Percentiles rank a stretch among this genome's conserved stretches.
These are phyloP conservation scores for Furnarius figulus DNA, from an alignment of 2,113 vertebrate genomes.

Conservation along the genomic window DNA sequence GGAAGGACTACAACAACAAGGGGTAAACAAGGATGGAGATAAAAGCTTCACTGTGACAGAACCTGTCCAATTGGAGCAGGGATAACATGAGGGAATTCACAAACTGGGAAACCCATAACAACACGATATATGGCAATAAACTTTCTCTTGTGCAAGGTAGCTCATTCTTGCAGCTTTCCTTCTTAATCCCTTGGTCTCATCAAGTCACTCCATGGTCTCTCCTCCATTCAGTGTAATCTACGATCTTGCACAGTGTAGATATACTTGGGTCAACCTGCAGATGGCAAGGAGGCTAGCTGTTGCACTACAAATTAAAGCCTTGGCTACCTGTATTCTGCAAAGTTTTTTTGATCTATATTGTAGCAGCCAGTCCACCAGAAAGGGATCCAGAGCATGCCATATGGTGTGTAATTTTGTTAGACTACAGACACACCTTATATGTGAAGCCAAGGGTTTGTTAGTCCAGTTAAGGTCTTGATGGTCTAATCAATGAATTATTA, in stretches of 20 bases:
- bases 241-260: background rate
- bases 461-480: background rate
- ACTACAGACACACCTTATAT: background rate
- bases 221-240: too few species aligned
- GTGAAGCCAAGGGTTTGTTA: background rate
- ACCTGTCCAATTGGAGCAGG: too few species aligned
- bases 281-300: background rate
- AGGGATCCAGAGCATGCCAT: background rate
- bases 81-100: too few species aligned
- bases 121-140: too few species aligned
- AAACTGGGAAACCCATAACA: too few species aligned
- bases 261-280: background rate
- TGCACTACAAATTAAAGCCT: background rate
- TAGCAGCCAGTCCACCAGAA: background rate
- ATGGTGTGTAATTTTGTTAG: background rate
- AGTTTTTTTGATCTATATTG: background rate
- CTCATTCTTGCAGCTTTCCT: too few species aligned
- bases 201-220: too few species aligned
- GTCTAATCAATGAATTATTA: background rate
- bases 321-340: background rate
- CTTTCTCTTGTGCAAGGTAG: too few species aligned
- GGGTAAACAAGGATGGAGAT: too few species aligned
- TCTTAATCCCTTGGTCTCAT: too few species aligned
- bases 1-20: too few species aligned
- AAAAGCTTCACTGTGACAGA: too few species aligned